Evolutionary conservation across 2,113 vertebrate species (phyloP), one percentile per base, ranked within the genome.

Genomic region (Otis tarda): DNA sequence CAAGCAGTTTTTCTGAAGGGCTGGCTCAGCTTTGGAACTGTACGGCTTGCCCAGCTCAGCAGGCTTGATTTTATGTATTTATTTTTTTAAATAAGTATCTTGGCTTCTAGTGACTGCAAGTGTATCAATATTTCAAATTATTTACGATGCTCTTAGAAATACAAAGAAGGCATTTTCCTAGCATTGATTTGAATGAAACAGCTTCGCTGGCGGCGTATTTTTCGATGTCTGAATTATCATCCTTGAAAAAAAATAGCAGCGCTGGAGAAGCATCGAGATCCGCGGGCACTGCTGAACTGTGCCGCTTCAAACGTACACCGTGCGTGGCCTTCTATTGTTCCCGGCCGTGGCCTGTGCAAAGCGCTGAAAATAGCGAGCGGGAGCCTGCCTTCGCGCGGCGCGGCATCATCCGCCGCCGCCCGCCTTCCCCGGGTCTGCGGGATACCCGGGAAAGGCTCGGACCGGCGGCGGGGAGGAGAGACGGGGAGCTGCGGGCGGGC

Each of bases 271-370:
- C 89, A 60, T 47, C 6, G 49, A 87, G 93, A 83, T 81, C 75
- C 76, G 1, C 7, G 63, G 79, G 55, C 81, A 75, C 50, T 10
- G 10, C 76, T 43, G 65, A n/a, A 8, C 78, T 33, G 52, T 17
- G 76, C 89, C 17, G 87, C 90, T 80, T 82, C 78, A 7, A 64
- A 14, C 50, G 10, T 27, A 7, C 80, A 65, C 88, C 47, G 2
- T 69, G 83, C 89, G 22, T 73, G 95, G 86, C 89, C 87, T 67
- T 89, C 95, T 81, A 95, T 96, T 97, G 95, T 97, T 95, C 94
- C 94, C 39, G 91, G 50, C 86, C 24, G 89, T 95, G 94, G 94
- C 94, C 96, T 92, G 87, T 78, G 89, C 22, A 14, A 30, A 77
- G 89, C 91, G 4, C 8, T 30, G 90, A 50, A 31, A 81, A 61